phyloP scores from a whole-genome alignment of 1,140 invertebrate species.

The Drosophila ambigua region DNA sequence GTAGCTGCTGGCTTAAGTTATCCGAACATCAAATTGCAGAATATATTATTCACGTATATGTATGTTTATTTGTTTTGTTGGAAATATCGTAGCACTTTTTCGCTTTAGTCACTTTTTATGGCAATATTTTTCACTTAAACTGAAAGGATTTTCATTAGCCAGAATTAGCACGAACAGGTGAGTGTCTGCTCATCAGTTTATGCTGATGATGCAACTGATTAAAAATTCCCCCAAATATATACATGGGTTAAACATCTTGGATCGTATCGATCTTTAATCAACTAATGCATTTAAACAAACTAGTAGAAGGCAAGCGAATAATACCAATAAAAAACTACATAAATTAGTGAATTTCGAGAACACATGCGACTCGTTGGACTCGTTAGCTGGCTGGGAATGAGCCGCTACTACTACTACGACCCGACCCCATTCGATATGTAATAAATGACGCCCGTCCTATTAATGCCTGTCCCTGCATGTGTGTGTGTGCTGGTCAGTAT shows the following conservation, averaged over 20 bases:
- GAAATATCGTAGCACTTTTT: too few relatives aligned
- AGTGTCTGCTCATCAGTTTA: too few relatives aligned
- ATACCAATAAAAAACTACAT: constrained; percentile 49
- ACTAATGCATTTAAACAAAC: constrained; percentile 33
- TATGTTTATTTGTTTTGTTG: too few relatives aligned
- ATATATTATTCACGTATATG: too few relatives aligned
- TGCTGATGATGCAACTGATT: too few relatives aligned
- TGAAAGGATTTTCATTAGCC: too few relatives aligned
- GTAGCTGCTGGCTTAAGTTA: not conserved
- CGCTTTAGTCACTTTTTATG: too few relatives aligned
- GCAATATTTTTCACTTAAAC: too few relatives aligned
- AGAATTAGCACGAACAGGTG: too few relatives aligned
- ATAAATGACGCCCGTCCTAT: constrained; percentile 62
- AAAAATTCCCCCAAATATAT: too few relatives aligned
- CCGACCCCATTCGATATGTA: constrained; percentile 53
- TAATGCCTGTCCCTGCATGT: constrained; percentile 17
- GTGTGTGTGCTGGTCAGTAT: not conserved
- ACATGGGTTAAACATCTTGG: constrained; percentile 21
- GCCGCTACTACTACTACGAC: not conserved
- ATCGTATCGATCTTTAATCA: constrained; percentile 35
- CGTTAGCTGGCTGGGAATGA: constrained; percentile 37
- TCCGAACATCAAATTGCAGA: constrained; percentile 5
- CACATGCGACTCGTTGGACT: constrained; percentile 33
- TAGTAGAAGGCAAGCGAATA: constrained; percentile 18
- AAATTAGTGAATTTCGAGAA: constrained; percentile 50